A percentile compares a stretch with the other conserved stretches of the same genome.
Evolutionary conservation across 2,888 invertebrate genomes (phyloP).

Genomic region (Ischnura elegans): DNA sequence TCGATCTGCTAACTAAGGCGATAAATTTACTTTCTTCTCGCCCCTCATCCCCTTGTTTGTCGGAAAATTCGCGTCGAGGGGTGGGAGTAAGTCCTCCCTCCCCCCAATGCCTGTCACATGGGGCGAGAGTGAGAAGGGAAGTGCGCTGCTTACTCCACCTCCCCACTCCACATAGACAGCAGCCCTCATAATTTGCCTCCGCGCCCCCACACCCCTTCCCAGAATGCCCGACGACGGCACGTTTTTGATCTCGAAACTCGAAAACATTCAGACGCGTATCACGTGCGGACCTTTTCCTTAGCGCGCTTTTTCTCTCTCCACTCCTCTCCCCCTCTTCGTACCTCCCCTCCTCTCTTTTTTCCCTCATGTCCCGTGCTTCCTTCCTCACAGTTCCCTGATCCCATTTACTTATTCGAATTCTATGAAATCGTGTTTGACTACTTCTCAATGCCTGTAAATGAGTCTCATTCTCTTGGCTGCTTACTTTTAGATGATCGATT

Average conservation of each 20-base stretch:
- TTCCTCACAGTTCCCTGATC: neutral
- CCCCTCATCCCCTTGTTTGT: neutral
- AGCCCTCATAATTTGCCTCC: conserved; percentile 66
- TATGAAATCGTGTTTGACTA: too few relatives aligned
- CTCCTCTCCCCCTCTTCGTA: neutral
- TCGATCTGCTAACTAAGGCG: too few relatives aligned
- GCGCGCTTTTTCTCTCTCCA: neutral
- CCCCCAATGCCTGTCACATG: conserved; percentile 40
- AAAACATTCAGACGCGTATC: conserved; percentile 65
- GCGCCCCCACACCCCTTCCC: neutral
- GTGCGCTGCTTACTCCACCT: neutral
- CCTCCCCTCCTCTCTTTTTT: neutral
- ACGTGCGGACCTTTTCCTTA: conserved; percentile 39
- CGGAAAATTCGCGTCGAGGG: conserved; percentile 27
- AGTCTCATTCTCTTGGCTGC: too few relatives aligned
- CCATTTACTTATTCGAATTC: too few relatives aligned
- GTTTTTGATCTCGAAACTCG: conserved; percentile 61
- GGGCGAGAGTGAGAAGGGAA: conserved; percentile 47
- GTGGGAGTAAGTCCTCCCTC: conserved; percentile 42
- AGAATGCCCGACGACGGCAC: conserved; percentile 51
- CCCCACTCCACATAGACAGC: conserved; percentile 40
- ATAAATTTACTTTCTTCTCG: neutral
- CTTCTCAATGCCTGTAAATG: too few relatives aligned
- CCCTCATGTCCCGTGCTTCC: neutral
- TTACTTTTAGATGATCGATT: too few relatives aligned